Conservation (phyloP, 2,888 invertebrate species). For the Silvanus unidentatus region DNA sequence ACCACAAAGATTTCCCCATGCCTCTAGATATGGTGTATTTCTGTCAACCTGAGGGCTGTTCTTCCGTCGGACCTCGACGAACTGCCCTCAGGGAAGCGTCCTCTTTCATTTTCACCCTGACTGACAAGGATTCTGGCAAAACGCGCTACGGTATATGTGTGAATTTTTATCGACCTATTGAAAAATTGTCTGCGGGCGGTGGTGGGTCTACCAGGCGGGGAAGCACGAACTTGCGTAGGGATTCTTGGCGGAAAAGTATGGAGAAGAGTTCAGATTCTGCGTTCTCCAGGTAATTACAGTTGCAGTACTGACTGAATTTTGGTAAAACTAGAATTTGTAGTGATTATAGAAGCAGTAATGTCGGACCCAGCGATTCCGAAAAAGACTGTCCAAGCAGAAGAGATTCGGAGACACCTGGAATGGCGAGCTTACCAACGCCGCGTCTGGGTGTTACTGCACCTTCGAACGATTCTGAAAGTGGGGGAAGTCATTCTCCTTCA, state of each 20-base stretch:
- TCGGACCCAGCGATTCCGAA: constrained; percentile 86
- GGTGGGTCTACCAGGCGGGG: constrained; percentile 43
- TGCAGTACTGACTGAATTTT: background rate
- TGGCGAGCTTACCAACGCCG: constrained; percentile 46
- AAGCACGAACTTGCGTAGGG: constrained; percentile 64
- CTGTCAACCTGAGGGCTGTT: constrained; percentile 99
- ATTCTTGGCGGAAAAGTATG: constrained; percentile 88
- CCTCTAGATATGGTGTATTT: constrained; percentile 99
- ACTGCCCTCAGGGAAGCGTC: constrained; percentile 82
- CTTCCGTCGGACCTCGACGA: constrained; percentile 81
- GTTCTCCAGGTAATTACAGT: constrained; percentile 68
- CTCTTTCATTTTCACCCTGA: constrained; percentile 96
- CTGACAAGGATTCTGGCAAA: constrained; percentile 96
- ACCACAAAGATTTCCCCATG: constrained; percentile 95
- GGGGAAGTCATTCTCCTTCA: constrained; percentile 81
- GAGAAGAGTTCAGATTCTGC: constrained; percentile 89
- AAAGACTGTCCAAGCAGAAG: constrained; percentile 73
- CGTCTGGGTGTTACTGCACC: constrained; percentile 61
- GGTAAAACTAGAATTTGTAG: constrained; percentile 47
- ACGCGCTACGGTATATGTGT: constrained; percentile 95
- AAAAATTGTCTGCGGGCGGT: constrained; percentile 48
- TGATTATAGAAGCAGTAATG: constrained; percentile 87
- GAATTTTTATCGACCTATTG: constrained; percentile 94
- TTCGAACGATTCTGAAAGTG: constrained; percentile 78
- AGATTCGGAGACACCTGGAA: constrained; percentile 53